Base-by-base conservation (phyloP, 2,888 invertebrate species). In the Ferrisia virgata region DNA sequence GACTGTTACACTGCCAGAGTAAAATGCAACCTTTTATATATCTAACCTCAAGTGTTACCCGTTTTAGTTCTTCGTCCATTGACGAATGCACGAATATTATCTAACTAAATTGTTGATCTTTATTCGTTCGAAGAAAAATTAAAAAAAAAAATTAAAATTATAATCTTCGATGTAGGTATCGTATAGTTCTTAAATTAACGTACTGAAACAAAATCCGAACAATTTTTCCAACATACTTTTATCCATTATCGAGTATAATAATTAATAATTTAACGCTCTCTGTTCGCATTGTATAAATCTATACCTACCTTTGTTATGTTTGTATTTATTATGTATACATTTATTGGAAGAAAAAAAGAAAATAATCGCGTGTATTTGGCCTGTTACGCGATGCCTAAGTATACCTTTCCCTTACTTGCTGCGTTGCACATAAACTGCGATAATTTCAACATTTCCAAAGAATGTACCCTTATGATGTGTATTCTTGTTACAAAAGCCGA, bases 11-110 rank as follows among this genome's bases (percentile, higher is more conserved):
- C 53, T 81, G 31, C 22, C 25, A 28, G 58, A 81, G 64, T 58
- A 81, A 58, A n/a, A 81, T 64, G 81, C 81, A 81, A 58, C 81
- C 33, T 80, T 79, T 80, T 80, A 80, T 64, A n/a, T 72, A 72
- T 72, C 53, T 53, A 81, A 81, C 81, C 81, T 81, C 39, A 81
- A 81, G 36, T 18, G 64, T 64, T 64, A 64, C n/a, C 33, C 33
- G 81, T 36, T 31, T 28, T n/a, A 47, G 18, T 58, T 72, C 36
- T 58, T 81, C 31, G 81, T 8, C 53, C 33, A 81, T 33, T 53
- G 47, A 47, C 9, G 80, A 47, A 39, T 33, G 76, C 33, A 28
- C 47, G 18, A 47, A 47, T 18, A 47, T 47, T 5, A 47, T 47
- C 18, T 9, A 18, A 9, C 47, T 18, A 18, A 18, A 8, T 18